phyloP scores from a whole-genome alignment of 2,113 vertebrate species.

The Dryoscopus gambensis region DNA sequence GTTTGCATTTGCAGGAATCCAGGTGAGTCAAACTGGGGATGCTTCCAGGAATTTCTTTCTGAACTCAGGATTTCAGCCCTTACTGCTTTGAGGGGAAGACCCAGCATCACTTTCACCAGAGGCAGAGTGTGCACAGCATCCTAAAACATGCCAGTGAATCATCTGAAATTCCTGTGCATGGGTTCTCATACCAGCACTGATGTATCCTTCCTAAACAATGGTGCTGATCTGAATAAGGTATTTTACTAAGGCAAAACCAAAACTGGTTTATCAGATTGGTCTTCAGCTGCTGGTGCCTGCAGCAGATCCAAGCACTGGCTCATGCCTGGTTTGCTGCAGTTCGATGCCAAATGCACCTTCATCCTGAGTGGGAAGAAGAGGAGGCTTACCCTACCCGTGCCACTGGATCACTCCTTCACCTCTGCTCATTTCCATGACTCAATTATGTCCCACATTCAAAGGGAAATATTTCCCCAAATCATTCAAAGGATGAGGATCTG shows the following conservation, averaged over 20 bases:
- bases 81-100: fast-evolving
- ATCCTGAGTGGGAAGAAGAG: neutral
- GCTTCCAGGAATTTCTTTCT: neutral
- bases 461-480: neutral
- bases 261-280: neutral
- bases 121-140: neutral
- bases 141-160: neutral
- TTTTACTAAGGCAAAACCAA: neutral
- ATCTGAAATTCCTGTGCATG: neutral
- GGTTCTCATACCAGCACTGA: neutral
- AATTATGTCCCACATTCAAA: neutral
- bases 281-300: neutral
- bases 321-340: neutral
- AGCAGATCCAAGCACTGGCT: neutral
- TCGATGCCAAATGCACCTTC: neutral
- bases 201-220: neutral
- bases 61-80: neutral
- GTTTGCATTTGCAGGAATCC: neutral
- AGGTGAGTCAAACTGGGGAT: neutral
- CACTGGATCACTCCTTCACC: neutral
- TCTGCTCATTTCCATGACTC: neutral
- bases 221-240: neutral
- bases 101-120: neutral
- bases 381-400: neutral
- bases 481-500: neutral